phyloP scores from a whole-genome alignment of 2,113 vertebrate genomes.

The Drymodes brunneopygia region DNA sequence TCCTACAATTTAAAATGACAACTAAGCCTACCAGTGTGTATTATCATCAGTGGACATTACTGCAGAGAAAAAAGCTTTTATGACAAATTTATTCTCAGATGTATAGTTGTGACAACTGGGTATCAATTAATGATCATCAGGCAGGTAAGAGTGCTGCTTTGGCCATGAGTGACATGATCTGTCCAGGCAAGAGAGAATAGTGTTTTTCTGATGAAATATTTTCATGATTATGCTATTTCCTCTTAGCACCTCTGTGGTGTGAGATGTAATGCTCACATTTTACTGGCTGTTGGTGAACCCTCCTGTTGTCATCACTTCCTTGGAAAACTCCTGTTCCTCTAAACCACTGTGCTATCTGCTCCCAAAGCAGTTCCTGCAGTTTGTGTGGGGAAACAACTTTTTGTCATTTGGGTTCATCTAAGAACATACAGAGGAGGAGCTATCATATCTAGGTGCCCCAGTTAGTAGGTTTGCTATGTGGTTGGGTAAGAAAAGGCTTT shows the following conservation, averaged over 20 bases:
- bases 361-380: background rate
- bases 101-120: background rate
- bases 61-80: background rate
- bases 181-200: background rate
- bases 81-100: background rate
- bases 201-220: background rate
- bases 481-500: background rate
- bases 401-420: background rate
- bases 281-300: background rate
- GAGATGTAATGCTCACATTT: background rate
- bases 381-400: background rate
- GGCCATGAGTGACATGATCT: background rate
- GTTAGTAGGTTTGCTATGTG: rapidly evolving
- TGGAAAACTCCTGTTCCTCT: background rate
- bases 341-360: background rate
- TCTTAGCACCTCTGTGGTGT: background rate
- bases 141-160: background rate
- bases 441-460: background rate
- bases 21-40: rapidly evolving
- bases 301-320: background rate
- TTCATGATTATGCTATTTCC: background rate
- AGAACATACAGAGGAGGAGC: background rate
- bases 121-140: background rate
- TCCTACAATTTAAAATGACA: background rate
- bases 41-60: background rate